Evolutionary conservation across 2,888 invertebrate genomes (phyloP).

Genomic region (Drosophila kuntzei): DNA sequence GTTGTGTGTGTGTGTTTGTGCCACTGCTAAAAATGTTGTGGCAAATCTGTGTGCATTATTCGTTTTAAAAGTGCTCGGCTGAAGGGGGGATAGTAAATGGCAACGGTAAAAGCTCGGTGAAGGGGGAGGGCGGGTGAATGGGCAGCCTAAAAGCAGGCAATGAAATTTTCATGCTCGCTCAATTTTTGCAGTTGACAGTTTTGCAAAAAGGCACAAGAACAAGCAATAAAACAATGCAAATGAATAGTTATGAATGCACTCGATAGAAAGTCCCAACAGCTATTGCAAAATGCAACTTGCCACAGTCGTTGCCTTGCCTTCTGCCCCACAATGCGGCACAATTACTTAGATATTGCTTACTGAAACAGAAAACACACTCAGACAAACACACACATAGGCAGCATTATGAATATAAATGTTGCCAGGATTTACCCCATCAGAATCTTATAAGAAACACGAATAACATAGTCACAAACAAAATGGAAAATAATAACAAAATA

Average conservation of each 20-base stretch:
- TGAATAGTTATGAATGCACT: slow-evolving; percentile 56
- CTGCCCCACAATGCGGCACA: neutral
- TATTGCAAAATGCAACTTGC: slow-evolving; percentile 24
- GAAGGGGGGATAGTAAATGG: neutral
- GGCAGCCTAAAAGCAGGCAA: slow-evolving; percentile 61
- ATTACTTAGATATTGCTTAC: slow-evolving; percentile 12
- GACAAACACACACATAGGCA: neutral
- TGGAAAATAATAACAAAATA: neutral
- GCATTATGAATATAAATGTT: slow-evolving; percentile 8
- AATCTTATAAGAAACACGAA: neutral
- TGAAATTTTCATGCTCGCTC: slow-evolving; percentile 65
- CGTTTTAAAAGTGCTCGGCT: slow-evolving; percentile 34
- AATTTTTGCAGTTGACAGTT: slow-evolving; percentile 60
- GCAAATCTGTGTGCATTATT: slow-evolving; percentile 52
- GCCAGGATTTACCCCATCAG: neutral
- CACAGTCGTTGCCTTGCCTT: neutral
- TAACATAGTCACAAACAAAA: neutral
- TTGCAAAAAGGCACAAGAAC: slow-evolving; percentile 28
- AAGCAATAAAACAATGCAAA: slow-evolving; percentile 44
- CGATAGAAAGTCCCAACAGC: slow-evolving; percentile 15
- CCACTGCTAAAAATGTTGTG: slow-evolving; percentile 49
- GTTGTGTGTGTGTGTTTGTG: slow-evolving; percentile 27
- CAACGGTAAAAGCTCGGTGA: neutral
- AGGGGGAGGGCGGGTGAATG: neutral
- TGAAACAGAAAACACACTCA: slow-evolving; percentile 1